Percentiles rank a stretch among this genome's conserved stretches.
Conservation (phyloP, 2,888 invertebrate genomes). For the Melieria omissa region DNA sequence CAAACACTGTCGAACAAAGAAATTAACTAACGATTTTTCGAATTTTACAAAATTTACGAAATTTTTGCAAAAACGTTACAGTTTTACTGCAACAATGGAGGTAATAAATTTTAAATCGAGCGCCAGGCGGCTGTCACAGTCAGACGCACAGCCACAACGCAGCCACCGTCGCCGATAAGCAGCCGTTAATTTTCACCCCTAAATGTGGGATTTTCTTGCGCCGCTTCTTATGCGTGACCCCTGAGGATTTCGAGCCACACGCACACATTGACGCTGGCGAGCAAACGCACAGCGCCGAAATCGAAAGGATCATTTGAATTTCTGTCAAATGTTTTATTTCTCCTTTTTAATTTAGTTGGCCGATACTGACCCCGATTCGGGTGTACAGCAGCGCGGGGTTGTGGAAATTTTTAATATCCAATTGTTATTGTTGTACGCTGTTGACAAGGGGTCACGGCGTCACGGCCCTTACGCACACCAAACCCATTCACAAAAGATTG, state of each 20-base stretch:
- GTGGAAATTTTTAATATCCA: constrained; percentile 26
- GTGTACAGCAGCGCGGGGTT: constrained; percentile 30
- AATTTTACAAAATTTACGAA: too few relatives aligned
- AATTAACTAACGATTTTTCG: too few relatives aligned
- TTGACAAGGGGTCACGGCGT: constrained; percentile 41
- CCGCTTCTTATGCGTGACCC: constrained; percentile 49
- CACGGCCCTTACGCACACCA: constrained; percentile 12
- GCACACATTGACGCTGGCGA: not conserved
- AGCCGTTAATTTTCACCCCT: constrained; percentile 46
- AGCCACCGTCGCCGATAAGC: constrained; percentile 27
- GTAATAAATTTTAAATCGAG: constrained; percentile 34
- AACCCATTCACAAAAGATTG: constrained; percentile 40
- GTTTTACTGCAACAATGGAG: not conserved
- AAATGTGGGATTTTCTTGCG: constrained; percentile 39
- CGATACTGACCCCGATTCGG: constrained; percentile 37
- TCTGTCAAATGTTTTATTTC: constrained; percentile 37
- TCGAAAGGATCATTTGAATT: constrained; percentile 26
- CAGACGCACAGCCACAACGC: constrained; percentile 6
- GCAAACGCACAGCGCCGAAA: constrained; percentile 10
- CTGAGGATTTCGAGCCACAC: constrained; percentile 37
- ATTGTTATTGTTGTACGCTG: constrained; percentile 21
- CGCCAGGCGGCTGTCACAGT: constrained; percentile 12
- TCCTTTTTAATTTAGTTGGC: constrained; percentile 21
- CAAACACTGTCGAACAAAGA: too few relatives aligned
- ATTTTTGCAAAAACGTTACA: too few relatives aligned